Evolutionary conservation across 2,888 invertebrate species (phyloP).

Genomic region (Tyria jacobaeae): DNA sequence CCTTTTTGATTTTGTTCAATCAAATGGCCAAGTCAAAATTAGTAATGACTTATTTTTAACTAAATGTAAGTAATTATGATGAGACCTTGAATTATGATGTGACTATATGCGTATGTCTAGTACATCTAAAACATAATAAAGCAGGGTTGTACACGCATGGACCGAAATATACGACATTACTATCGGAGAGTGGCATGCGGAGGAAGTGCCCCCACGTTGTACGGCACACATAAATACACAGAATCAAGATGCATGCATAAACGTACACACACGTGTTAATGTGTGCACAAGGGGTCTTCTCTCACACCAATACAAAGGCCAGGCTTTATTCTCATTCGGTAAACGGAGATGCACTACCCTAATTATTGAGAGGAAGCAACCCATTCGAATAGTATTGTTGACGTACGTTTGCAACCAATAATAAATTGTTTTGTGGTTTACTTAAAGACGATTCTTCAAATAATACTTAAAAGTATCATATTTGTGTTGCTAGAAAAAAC

Average conservation of each 20-base stretch:
- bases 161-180: slow-evolving; percentile 78
- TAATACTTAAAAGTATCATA: slow-evolving; percentile 1
- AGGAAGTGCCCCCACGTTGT: slow-evolving; percentile 63
- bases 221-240: slow-evolving; percentile 64
- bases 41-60: no score
- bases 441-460: slow-evolving; percentile 14
- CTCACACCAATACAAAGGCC: slow-evolving; percentile 72
- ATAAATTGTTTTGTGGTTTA: slow-evolving; percentile 54
- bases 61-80: slow-evolving; percentile 1
- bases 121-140: slow-evolving; percentile 66
- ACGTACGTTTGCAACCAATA: slow-evolving; percentile 41
- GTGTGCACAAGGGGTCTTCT: slow-evolving; percentile 56
- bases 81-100: slow-evolving; percentile 15
- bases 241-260: slow-evolving; percentile 72
- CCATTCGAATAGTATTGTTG: slow-evolving; percentile 65
- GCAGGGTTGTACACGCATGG: slow-evolving; percentile 65
- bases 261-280: slow-evolving; percentile 56
- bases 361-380: slow-evolving; percentile 79
- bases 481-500: not conserved
- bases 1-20: slow-evolving; percentile 12
- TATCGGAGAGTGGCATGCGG: slow-evolving; percentile 73
- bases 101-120: slow-evolving; percentile 22
- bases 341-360: slow-evolving; percentile 89
- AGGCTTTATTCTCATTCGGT: slow-evolving; percentile 84
- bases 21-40: not conserved